Percentiles rank a stretch among this genome's conserved stretches.
phyloP scores from a whole-genome alignment of 2,797 vertebrate species.

The Podarcis lilfordi region DNA sequence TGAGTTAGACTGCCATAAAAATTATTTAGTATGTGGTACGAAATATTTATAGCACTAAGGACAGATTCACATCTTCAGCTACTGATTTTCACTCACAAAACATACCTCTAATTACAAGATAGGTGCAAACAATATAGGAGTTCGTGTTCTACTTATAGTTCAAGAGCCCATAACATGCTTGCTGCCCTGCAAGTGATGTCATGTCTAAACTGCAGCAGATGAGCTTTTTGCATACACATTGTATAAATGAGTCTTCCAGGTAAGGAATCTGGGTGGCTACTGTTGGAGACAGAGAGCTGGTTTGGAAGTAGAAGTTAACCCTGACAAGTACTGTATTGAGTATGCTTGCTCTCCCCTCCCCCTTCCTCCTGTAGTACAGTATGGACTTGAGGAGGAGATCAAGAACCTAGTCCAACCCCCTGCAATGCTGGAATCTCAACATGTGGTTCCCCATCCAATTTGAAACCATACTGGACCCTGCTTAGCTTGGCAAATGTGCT shows the following conservation, averaged over 20 bases:
- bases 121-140: neutral
- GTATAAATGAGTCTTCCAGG: neutral
- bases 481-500: too few relatives aligned
- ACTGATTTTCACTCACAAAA: neutral
- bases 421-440: too few relatives aligned
- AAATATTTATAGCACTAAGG: constrained; percentile 29
- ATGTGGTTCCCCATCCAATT: too few relatives aligned
- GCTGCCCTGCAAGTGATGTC: neutral
- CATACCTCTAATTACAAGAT: neutral
- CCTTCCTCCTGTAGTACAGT: too few relatives aligned
- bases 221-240: neutral
- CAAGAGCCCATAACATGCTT: neutral
- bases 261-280: neutral
- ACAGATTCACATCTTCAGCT: constrained; percentile 27
- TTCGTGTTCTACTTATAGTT: neutral
- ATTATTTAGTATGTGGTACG: constrained; percentile 14
- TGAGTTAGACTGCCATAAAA: neutral
- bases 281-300: neutral
- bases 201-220: neutral
- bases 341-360: too few relatives aligned
- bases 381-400: too few relatives aligned
- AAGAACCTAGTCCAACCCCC: too few relatives aligned
- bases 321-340: too few relatives aligned
- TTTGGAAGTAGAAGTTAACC: neutral
- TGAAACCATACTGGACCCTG: too few relatives aligned